These are phyloP conservation scores for Sebastes dallii DNA, from an alignment of 2,797 vertebrate genomes.

Conservation along the genomic window DNA sequence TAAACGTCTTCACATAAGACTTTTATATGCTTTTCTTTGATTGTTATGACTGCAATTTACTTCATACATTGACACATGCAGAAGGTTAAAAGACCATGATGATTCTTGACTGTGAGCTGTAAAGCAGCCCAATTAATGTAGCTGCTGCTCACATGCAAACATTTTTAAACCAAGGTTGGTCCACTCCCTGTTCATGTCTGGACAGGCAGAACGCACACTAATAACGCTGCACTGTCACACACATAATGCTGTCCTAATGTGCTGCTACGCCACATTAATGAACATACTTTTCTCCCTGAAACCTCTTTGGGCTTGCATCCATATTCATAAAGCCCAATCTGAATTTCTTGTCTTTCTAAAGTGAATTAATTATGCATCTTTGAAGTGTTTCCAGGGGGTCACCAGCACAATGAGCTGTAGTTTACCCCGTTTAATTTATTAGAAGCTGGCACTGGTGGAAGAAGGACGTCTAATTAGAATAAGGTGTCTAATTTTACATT, in stretches of 20 bases:
- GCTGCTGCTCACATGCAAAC: slow-evolving; percentile 5
- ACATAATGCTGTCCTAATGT: not conserved
- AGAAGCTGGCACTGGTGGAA: not conserved
- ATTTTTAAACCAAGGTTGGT: slow-evolving; percentile 6
- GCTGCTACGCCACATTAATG: not conserved
- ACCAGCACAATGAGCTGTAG: not conserved
- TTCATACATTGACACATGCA: not conserved
- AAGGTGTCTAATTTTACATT: not conserved
- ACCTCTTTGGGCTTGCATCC: not conserved
- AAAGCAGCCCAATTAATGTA: not conserved
- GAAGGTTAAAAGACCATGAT: not conserved
- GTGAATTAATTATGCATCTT: not conserved
- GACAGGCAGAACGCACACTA: slow-evolving; percentile 27
- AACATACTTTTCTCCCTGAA: not conserved
- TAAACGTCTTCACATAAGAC: slow-evolving; percentile 17
- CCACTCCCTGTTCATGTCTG: slow-evolving; percentile 42
- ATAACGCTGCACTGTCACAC: not conserved
- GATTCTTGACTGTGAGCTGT: not conserved
- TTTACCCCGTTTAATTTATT: not conserved
- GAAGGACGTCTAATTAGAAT: not conserved
- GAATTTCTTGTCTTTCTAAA: not conserved
- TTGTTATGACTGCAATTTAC: not conserved
- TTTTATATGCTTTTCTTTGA: slow-evolving; percentile 24
- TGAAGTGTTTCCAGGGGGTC: not conserved
- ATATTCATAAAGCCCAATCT: not conserved